A percentile compares a stretch with the other conserved stretches of the same genome.
Conservation (phyloP, 2,797 vertebrate species). For the Danionella dracula region DNA sequence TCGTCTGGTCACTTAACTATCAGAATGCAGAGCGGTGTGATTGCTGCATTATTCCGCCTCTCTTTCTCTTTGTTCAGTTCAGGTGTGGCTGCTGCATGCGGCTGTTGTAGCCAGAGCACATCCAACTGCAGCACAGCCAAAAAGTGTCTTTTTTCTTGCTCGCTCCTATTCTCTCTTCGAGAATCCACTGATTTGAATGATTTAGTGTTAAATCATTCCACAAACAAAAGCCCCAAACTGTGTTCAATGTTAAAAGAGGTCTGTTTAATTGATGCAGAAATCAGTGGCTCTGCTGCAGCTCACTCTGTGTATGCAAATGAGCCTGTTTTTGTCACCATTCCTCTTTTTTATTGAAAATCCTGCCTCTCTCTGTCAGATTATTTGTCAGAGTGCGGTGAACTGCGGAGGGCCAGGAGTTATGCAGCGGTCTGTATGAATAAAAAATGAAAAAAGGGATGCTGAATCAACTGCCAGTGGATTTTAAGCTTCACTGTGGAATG, state of each 20-base stretch:
- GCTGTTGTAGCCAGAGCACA: neutral
- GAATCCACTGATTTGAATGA: neutral
- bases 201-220: neutral
- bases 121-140: neutral
- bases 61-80: neutral
- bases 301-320: slow-evolving; percentile 10
- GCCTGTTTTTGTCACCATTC: slow-evolving; percentile 19
- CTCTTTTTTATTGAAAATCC: slow-evolving; percentile 18
- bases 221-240: neutral
- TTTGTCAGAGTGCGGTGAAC: neutral
- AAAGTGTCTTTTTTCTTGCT: neutral
- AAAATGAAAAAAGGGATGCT: neutral
- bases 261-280: neutral
- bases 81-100: neutral
- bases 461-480: slow-evolving; percentile 10
- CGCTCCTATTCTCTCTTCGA: neutral
- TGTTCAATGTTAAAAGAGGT: neutral
- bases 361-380: slow-evolving; percentile 1
- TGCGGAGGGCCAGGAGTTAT: slow-evolving; percentile 11
- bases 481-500: slow-evolving; percentile 9
- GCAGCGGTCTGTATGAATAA: slow-evolving; percentile 13
- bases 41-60: neutral
- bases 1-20: too few relatives aligned
- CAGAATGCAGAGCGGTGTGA: neutral
- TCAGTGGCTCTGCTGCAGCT: neutral